Evolutionary conservation across 2,797 vertebrate species (phyloP).

Genomic region (Cetoscarus ocellatus): DNA sequence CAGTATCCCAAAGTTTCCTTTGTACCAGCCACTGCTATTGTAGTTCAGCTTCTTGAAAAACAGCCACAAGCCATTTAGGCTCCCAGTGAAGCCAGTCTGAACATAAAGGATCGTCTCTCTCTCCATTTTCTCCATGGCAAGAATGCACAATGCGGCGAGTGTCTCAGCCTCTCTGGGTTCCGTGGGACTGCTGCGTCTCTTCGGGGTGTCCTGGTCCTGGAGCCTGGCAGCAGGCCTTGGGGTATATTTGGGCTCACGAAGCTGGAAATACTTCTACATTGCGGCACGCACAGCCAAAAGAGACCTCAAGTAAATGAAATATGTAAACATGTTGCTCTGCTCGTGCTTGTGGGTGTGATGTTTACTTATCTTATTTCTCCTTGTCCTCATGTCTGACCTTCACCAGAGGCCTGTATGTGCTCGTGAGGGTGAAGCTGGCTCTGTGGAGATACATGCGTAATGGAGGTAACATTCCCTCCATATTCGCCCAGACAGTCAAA

Average conservation of each 20-base stretch:
- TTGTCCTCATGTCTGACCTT: neutral
- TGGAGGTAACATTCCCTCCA: constrained; percentile 85
- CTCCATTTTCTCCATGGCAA: constrained; percentile 51
- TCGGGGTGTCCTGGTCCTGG: constrained; percentile 92
- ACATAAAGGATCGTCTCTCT: constrained; percentile 36
- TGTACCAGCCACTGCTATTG: constrained; percentile 15
- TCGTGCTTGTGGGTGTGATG: neutral
- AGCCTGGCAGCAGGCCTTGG: constrained; percentile 87
- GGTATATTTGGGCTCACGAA: constrained; percentile 88
- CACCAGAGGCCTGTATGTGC: constrained; percentile 89
- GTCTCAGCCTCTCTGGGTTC: constrained; percentile 87
- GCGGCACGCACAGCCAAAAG: constrained; percentile 87
- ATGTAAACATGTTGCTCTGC: neutral
- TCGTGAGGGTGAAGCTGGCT: constrained; percentile 89
- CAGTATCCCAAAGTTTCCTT: neutral
- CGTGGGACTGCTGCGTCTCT: constrained; percentile 87
- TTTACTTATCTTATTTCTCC: constrained; percentile 3
- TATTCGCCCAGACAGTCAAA: constrained; percentile 86
- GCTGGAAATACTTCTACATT: constrained; percentile 92
- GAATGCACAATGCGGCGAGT: constrained; percentile 85
- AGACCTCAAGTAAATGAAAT: constrained; percentile 87
- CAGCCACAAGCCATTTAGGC: constrained; percentile 13
- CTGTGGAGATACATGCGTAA: constrained; percentile 83
- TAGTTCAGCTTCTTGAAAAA: constrained; percentile 5
- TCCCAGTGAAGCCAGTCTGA: constrained; percentile 17